Conservation (phyloP, 2,888 invertebrate genomes). For the Pristionchus entomophagus region DNA sequence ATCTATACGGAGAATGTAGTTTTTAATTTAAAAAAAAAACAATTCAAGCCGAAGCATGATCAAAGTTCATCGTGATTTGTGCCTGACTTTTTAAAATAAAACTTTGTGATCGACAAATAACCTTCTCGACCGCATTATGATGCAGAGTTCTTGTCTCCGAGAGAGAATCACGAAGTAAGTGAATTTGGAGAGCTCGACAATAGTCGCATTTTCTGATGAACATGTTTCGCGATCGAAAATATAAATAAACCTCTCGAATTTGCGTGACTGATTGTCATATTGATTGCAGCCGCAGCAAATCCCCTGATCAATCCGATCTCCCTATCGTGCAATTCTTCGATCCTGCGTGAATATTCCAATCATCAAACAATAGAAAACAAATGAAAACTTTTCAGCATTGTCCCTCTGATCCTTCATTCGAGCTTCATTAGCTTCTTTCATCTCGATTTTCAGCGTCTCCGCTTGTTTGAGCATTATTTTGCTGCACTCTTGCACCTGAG, state of each 20-base stretch:
- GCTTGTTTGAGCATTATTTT: background rate
- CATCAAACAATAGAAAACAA: background rate
- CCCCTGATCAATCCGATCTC: background rate
- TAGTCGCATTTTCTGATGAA: background rate
- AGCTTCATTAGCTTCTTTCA: background rate
- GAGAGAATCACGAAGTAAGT: slow-evolving; percentile 11
- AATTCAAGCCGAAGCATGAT: background rate
- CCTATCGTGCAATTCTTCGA: background rate
- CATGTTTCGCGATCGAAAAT: too few relatives aligned
- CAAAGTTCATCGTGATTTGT: background rate
- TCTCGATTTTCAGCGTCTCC: background rate
- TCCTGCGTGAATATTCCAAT: background rate
- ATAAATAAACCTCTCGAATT: slow-evolving; percentile 11
- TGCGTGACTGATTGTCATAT: background rate
- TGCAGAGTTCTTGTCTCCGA: background rate
- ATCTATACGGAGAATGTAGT: background rate
- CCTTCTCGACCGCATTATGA: background rate
- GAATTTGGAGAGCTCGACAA: background rate
- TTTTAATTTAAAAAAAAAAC: too few relatives aligned
- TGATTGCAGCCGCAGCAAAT: background rate
- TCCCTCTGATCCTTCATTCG: background rate
- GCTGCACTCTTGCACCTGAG: background rate
- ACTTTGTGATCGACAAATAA: background rate
- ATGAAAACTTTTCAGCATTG: background rate
- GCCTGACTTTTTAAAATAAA: too few relatives aligned